Conservation (phyloP, 2,113 vertebrate genomes). For the Lophius piscatorius region DNA sequence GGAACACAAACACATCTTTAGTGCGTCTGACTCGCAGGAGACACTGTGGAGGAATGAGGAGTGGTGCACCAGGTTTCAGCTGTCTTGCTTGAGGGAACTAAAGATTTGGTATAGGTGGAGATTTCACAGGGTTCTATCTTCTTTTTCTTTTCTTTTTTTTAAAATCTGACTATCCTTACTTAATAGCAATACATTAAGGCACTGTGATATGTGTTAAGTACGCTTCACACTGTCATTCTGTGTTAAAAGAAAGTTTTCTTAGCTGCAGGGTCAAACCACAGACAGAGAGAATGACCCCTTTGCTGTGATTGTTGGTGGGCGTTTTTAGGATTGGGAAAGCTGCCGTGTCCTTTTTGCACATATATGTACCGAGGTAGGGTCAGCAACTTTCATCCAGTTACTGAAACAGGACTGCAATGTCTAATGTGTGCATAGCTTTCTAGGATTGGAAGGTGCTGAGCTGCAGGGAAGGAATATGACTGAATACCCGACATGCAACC, state of each 20-base stretch:
- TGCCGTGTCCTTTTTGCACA: conserved; percentile 28
- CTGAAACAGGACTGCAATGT: not conserved
- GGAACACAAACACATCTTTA: not conserved
- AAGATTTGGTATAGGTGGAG: not conserved
- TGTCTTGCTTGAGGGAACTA: not conserved
- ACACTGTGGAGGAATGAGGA: not conserved
- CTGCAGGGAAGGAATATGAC: no score
- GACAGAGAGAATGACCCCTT: conserved; percentile 29
- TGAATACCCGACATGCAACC: no score
- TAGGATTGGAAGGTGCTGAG: no score
- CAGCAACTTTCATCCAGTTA: conserved; percentile 10
- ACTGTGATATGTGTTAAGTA: not conserved
- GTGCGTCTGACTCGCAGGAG: not conserved
- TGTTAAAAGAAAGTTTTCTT: conserved; percentile 6
- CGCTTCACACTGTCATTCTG: not conserved
- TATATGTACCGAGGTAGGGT: conserved; percentile 22
- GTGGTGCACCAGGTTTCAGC: not conserved
- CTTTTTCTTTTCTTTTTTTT: not conserved
- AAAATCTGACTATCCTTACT: not conserved
- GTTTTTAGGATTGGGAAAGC: conserved; percentile 32
- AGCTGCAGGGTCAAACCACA: conserved; percentile 28
- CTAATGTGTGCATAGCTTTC: no score
- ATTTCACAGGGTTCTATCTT: not conserved
- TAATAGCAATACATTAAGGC: not conserved
- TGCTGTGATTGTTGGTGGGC: conserved; percentile 33